Evolutionary conservation across 2,888 invertebrate species (phyloP), one percentile per base, ranked within the genome.

Genomic region (Ramazzottius varieornatus): DNA sequence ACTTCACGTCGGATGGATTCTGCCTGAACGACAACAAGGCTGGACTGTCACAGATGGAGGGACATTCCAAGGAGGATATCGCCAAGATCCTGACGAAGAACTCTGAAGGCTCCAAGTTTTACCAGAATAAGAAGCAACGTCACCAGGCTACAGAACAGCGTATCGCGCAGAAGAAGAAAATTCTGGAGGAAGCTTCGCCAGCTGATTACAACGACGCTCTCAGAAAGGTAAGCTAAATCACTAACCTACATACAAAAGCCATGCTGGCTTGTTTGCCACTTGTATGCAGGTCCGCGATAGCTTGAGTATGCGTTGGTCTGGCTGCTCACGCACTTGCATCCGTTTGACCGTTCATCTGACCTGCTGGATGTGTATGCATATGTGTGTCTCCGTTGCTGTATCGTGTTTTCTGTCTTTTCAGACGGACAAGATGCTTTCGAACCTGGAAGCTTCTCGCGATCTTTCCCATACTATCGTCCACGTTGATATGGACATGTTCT

Each of bases 401-500:
- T 40, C 20, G 40, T 8, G 8, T 40, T 40, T 40, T 40, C 20
- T 40, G 34, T 33, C 8, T 67, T 69, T 67, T 32, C 69, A 81
- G 80, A 78, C 79, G 70, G 77, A 79, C 67, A 68, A 69, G 32
- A 66, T 78, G 32, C 69, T 77, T 33, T 69, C 69, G 34, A 70
- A 72, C 32, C 71, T 81, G 65, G 79, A 80, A 69, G 64, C 68
- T 8, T 67, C 68, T 4, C 71, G 80, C 66, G 77, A 80, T 70
- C 71, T 81, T 46, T 73, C 71, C 66, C 73, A 73, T 32, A 75
- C 74, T 1, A 77, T 80, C 64, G 80, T 81, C 2, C 82, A 82
- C 70, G 73, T 82, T 54, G 82, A 82, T 71, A 81, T 83, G 82
- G 82, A 83, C 72, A 80, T 80, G 1, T 82, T 81, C 71, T 82